Evolutionary conservation across 1,140 invertebrate species (phyloP).

Genomic region (Drosophila equinoxialis): DNA sequence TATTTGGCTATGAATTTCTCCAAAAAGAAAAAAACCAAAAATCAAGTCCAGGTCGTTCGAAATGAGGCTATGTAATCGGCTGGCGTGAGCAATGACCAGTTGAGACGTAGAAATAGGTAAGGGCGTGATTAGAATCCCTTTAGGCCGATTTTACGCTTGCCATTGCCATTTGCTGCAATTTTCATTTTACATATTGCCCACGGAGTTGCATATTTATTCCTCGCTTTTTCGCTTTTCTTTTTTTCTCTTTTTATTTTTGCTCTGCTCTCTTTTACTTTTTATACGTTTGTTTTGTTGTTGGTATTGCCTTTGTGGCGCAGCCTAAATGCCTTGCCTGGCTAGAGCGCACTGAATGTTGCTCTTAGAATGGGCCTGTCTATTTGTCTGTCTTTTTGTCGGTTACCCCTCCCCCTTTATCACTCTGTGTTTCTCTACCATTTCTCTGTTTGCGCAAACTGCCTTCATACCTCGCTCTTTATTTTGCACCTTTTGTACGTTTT

Average conservation of each 20-base stretch:
- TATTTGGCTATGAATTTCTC: too few relatives aligned
- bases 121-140: background rate
- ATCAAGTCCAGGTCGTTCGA: too few relatives aligned
- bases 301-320: constrained; percentile 9
- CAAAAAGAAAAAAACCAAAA: too few relatives aligned
- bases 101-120: background rate
- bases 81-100: background rate
- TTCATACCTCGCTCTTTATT: constrained; percentile 50
- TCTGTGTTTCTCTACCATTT: constrained; percentile 11
- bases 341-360: constrained; percentile 40
- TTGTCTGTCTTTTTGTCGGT: constrained; percentile 28
- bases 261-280: constrained; percentile 42
- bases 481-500: constrained; percentile 83
- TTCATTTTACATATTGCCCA: constrained; percentile 79
- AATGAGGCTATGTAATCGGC: background rate
- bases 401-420: background rate
- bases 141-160: constrained; percentile 39
- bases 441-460: constrained; percentile 71
- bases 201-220: constrained; percentile 62
- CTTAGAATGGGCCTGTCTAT: constrained; percentile 60
- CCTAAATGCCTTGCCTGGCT: constrained; percentile 50
- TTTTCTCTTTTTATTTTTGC: constrained; percentile 48
- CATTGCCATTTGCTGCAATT: constrained; percentile 53
- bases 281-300: constrained; percentile 27
- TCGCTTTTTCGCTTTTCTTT: background rate